A percentile compares a stretch with the other conserved stretches of the same genome.
phyloP scores from a whole-genome alignment of 2,888 invertebrate genomes.

The Pristionchus maxplancki region DNA sequence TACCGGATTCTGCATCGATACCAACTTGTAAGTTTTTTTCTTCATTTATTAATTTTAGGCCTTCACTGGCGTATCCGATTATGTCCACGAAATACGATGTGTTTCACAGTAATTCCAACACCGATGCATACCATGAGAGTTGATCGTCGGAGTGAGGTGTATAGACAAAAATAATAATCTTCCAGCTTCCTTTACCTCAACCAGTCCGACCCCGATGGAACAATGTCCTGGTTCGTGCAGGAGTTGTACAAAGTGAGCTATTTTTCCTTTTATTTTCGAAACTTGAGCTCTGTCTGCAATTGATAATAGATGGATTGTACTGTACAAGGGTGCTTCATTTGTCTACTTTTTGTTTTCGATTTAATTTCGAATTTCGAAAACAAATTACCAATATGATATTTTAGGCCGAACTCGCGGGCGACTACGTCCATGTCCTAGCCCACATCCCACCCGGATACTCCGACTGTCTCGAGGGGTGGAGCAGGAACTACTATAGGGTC shows the following conservation, averaged over 20 bases:
- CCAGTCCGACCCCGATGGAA: conserved; percentile 87
- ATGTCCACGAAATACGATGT: no score
- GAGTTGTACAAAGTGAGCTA: conserved; percentile 80
- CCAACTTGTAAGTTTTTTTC: conserved; percentile 73
- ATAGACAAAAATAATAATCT: not conserved
- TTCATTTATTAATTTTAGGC: not conserved
- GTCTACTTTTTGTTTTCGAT: no score
- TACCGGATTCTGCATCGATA: conserved; percentile 79
- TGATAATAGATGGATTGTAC: no score
- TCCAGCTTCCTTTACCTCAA: conserved; percentile 86
- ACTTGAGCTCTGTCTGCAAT: not conserved
- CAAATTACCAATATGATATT: no score
- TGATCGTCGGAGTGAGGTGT: no score
- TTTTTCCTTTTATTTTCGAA: not conserved
- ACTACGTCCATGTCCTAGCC: conserved; percentile 87
- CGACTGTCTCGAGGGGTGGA: conserved; percentile 87
- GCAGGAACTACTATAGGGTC: conserved; percentile 84
- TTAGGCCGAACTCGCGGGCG: conserved; percentile 84
- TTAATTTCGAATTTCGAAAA: no score
- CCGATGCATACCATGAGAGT: no score
- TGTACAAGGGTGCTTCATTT: no score
- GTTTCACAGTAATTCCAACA: no score
- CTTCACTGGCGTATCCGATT: no score
- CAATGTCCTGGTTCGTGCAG: conserved; percentile 88
- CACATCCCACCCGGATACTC: conserved; percentile 88